A percentile compares a stretch with the other conserved stretches of the same genome.
These are phyloP conservation scores for Mythimna impura DNA, from an alignment of 2,888 invertebrate species.

Conservation along the genomic window DNA sequence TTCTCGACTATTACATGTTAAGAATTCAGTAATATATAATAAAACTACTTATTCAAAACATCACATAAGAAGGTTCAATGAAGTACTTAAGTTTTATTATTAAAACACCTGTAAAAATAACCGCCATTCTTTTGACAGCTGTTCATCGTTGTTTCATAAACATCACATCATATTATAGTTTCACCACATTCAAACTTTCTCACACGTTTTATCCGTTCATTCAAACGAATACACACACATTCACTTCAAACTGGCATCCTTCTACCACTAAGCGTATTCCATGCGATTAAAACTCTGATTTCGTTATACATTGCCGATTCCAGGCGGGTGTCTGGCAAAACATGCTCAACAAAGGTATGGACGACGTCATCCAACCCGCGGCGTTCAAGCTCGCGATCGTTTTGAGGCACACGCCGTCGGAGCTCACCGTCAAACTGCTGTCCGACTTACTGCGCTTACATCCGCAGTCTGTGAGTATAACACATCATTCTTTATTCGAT, in stretches of 20 bases:
- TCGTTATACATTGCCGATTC: constrained; percentile 42
- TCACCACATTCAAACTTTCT: neutral
- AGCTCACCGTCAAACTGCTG: constrained; percentile 77
- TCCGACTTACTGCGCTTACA: constrained; percentile 79
- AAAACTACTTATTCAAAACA: neutral
- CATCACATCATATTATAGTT: constrained; percentile 1
- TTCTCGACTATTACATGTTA: neutral
- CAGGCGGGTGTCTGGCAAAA: constrained; percentile 86
- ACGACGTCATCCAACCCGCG: constrained; percentile 83
- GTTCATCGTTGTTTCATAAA: constrained; percentile 13
- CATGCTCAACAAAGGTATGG: constrained; percentile 78
- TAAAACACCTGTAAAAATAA: constrained; percentile 14
- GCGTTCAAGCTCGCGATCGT: constrained; percentile 86
- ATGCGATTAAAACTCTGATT: constrained; percentile 9
- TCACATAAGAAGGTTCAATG: neutral
- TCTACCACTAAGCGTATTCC: neutral
- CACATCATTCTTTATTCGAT: constrained; percentile 1
- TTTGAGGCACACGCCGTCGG: constrained; percentile 83
- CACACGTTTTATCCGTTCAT: constrained; percentile 10
- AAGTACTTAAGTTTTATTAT: neutral
- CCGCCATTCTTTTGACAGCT: constrained; percentile 6
- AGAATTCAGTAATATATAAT: neutral
- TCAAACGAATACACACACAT: constrained; percentile 16
- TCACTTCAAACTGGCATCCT: constrained; percentile 15
- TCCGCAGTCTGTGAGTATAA: constrained; percentile 80